Percentiles rank a stretch among this genome's conserved stretches.
phyloP scores from a whole-genome alignment of 2,888 invertebrate species.

The Chorisops tibialis region DNA sequence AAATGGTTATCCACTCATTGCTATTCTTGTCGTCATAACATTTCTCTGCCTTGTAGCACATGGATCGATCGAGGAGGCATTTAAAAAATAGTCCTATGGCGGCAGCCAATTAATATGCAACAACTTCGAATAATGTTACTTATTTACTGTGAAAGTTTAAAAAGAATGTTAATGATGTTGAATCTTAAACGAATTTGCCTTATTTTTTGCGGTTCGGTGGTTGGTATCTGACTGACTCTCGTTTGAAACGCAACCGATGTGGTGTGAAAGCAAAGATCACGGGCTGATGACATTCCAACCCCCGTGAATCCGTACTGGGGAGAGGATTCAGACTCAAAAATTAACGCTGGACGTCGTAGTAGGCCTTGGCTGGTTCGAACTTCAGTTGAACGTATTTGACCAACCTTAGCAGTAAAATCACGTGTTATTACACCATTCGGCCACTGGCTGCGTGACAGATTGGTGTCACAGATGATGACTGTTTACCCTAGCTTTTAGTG shows the following conservation, averaged over 20 bases:
- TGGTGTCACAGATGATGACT: slow-evolving; percentile 35
- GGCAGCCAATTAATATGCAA: no score
- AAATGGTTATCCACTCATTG: slow-evolving; percentile 41
- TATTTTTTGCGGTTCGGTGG: no score
- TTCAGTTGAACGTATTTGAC: slow-evolving; percentile 36
- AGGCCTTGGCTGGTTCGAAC: no score
- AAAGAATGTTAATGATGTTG: no score
- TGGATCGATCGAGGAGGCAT: slow-evolving; percentile 38
- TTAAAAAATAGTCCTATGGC: slow-evolving; percentile 42
- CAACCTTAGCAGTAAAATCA: slow-evolving; percentile 35
- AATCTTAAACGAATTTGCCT: no score
- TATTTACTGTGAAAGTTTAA: no score
- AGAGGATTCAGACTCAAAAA: slow-evolving; percentile 54
- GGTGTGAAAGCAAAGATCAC: no score
- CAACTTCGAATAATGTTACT: no score
- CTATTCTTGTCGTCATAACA: slow-evolving; percentile 40
- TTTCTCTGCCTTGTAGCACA: slow-evolving; percentile 41
- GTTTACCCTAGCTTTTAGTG: slow-evolving; percentile 24
- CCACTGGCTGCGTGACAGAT: slow-evolving; percentile 35
- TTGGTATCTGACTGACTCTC: no score
- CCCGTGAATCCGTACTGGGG: slow-evolving; percentile 41
- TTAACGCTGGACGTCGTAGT: slow-evolving; percentile 45
- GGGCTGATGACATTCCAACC: not conserved
- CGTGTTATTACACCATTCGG: slow-evolving; percentile 32
- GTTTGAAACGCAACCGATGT: no score